These are phyloP conservation scores for Brotula barbata DNA, from an alignment of 2,797 vertebrate species.

Conservation along the genomic window DNA sequence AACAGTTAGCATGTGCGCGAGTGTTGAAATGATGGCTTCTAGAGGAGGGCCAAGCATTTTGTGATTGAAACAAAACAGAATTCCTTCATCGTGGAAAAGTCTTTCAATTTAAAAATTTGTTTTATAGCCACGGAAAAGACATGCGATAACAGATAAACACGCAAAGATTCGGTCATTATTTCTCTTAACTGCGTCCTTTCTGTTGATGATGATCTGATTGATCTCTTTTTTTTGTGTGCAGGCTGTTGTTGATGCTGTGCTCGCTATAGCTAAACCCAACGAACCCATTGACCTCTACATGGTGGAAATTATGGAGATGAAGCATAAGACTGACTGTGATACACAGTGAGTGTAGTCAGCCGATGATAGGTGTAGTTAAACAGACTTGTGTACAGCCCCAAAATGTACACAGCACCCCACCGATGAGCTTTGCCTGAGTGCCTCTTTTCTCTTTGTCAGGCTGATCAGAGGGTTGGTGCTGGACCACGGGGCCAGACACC, in stretches of 20 bases:
- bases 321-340: conserved; percentile 95
- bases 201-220: not conserved
- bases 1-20: too few relatives aligned
- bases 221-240: conserved; percentile 49
- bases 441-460: conserved; percentile 61
- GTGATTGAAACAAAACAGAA: too few relatives aligned
- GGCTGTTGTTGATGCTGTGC: conserved; percentile 95
- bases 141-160: too few relatives aligned
- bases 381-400: not conserved
- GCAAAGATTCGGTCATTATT: too few relatives aligned
- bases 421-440: not conserved
- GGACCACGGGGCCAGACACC: conserved; percentile 95
- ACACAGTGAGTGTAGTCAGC: conserved; percentile 83
- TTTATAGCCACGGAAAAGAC: too few relatives aligned
- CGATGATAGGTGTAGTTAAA: too few relatives aligned
- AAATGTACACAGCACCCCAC: not conserved
- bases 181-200: too few relatives aligned
- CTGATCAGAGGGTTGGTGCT: conserved; percentile 93
- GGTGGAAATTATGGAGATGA: conserved; percentile 99
- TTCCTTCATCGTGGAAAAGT: too few relatives aligned
- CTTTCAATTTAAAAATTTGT: too few relatives aligned
- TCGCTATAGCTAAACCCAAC: conserved; percentile 86
- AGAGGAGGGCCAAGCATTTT: too few relatives aligned
- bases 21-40: too few relatives aligned
- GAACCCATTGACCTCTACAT: conserved; percentile 95